Base-by-base conservation (phyloP, 2,797 vertebrate species). In the Zalophus californianus region DNA sequence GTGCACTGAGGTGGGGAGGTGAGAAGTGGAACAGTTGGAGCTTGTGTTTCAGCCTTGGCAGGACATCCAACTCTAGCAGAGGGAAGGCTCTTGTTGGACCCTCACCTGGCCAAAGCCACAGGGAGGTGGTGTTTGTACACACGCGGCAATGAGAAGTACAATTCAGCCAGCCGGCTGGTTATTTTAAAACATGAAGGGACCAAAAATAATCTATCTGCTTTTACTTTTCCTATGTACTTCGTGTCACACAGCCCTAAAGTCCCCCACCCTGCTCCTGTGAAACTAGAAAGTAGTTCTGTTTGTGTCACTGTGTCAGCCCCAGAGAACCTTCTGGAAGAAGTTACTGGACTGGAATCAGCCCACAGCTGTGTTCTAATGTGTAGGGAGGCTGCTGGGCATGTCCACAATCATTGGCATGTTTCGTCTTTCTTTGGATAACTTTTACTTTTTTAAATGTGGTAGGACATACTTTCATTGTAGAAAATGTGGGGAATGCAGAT, bases 1-100 rank as follows among this genome's bases (percentile, higher is more conserved):
- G 97, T 70, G 97, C 97, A 89, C 84, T 91, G 97, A 97, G 98
- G 96, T 97, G 96, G 97, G 98, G 98, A 98, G 98, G 96, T 97
- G 97, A 98, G 82, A 95, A 94, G 97, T 84, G 96, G 98, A 98
- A 96, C 97, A 68, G 95, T 77, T 96, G 97, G 97, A 97, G 94
- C 88, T 89, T 86, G 89, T 97, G 97, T 96, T 90, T 98, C 96
- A 98, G 97, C 98, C 98, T 98, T 98, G 98, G 98, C 97, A 60
- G 96, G 97, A 98, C 11, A 96, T 97, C 96, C 97, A 56, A 97
- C 97, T 96, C 95, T 25, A 66, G 75, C 4, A 1, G 79, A 96
- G 96, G 83, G 93, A 96, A 86, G 86, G 94, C 12, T 90, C 95
- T 83, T 87, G 6, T 12, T 94, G 91, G 94, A 91, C 12, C 48